These are phyloP conservation scores for Falco columbarius DNA, from an alignment of 2,797 vertebrate genomes.

Conservation along the genomic window DNA sequence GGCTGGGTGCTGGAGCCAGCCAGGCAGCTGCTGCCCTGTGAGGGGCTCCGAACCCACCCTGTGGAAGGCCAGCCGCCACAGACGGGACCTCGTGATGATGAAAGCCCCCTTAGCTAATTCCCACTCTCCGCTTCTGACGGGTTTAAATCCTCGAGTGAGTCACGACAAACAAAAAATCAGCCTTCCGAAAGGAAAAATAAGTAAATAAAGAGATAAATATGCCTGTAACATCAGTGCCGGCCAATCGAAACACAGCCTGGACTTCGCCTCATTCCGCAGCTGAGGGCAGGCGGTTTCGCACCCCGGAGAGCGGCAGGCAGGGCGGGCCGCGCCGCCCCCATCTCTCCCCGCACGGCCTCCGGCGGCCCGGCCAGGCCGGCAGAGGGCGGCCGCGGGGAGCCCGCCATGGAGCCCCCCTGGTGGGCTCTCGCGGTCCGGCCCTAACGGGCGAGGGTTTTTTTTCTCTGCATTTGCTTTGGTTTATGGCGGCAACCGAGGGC, in stretches of 20 bases:
- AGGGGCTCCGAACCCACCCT: not conserved
- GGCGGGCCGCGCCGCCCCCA: fast-evolving
- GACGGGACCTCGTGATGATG: fast-evolving
- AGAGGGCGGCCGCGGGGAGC: not conserved
- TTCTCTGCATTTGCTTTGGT: fast-evolving
- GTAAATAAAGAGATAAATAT: not conserved
- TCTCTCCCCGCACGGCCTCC: not conserved
- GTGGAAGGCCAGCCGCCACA: not conserved
- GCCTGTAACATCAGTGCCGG: not conserved
- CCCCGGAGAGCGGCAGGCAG: fast-evolving
- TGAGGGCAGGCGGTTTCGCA: fast-evolving
- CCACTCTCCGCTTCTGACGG: not conserved
- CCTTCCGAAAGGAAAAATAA: not conserved
- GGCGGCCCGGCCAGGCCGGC: not conserved
- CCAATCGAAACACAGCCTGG: fast-evolving
- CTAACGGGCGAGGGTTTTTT: fast-evolving
- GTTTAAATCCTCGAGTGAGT: not conserved
- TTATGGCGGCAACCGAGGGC: fast-evolving
- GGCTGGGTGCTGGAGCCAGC: fast-evolving
- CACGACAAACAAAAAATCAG: not conserved
- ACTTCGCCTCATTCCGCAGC: not conserved
- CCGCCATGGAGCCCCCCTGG: fast-evolving
- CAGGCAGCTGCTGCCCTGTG: not conserved
- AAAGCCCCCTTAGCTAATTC: not conserved
- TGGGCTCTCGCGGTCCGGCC: fast-evolving